Percentiles rank a stretch among this genome's conserved stretches.
These are phyloP conservation scores for Daktulosphaira vitifoliae DNA, from an alignment of 1,140 invertebrate genomes.

Conservation along the genomic window DNA sequence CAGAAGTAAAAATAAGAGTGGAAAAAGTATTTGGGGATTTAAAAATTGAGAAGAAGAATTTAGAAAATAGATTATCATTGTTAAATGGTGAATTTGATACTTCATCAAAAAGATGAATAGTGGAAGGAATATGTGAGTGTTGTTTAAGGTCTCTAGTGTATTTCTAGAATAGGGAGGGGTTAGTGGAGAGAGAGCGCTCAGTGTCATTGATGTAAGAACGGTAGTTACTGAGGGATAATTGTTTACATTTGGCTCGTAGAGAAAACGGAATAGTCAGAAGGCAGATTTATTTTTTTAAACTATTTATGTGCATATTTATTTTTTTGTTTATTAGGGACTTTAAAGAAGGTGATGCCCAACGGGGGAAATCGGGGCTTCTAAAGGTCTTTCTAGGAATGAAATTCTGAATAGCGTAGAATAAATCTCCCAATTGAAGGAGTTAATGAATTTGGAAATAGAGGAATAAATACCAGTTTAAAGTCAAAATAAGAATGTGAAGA, in stretches of 20 bases:
- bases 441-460: too few relatives aligned
- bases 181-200: too few relatives aligned
- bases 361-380: neutral
- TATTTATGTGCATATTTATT: too few relatives aligned
- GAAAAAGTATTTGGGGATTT: too few relatives aligned
- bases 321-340: neutral
- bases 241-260: neutral
- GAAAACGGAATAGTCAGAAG: too few relatives aligned
- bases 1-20: too few relatives aligned
- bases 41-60: neutral
- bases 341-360: neutral
- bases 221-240: neutral
- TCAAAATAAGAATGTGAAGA: neutral
- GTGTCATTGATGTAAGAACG: too few relatives aligned
- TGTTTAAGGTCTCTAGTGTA: neutral
- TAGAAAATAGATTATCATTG: neutral
- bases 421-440: too few relatives aligned
- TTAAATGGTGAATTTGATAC: too few relatives aligned
- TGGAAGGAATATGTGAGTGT: neutral
- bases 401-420: neutral
- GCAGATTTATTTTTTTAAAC: too few relatives aligned
- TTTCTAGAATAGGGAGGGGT: neutral
- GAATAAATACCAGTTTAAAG: neutral
- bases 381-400: neutral
- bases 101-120: neutral